A percentile compares a stretch with the other conserved stretches of the same genome.
These are phyloP conservation scores for Hyperoplus immaculatus DNA, from an alignment of 2,797 vertebrate species.

Conservation along the genomic window DNA sequence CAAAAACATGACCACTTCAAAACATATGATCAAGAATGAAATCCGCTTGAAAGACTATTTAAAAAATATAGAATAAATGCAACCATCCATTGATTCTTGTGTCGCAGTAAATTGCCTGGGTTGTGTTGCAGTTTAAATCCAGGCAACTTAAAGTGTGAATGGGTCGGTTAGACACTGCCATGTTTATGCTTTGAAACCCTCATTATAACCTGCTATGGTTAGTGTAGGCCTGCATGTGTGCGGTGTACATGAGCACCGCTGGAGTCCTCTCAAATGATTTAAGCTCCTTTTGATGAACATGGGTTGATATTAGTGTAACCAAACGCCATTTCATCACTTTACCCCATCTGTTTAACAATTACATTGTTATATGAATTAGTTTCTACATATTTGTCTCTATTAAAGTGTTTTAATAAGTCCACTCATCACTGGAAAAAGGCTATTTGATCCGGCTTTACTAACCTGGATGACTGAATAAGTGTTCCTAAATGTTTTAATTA, in stretches of 20 bases:
- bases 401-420: background rate
- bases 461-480: constrained; percentile 26
- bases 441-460: background rate
- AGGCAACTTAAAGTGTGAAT: background rate
- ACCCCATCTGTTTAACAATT: background rate
- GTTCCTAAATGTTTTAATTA: constrained; percentile 67
- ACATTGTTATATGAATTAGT: background rate
- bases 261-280: background rate
- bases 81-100: background rate
- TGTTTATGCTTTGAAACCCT: background rate
- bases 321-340: background rate
- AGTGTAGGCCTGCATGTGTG: background rate
- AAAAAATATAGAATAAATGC: background rate
- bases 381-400: background rate
- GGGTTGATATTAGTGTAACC: background rate
- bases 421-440: constrained; percentile 4
- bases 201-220: background rate
- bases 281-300: background rate
- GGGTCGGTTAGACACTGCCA: background rate
- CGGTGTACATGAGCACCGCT: background rate
- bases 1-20: background rate
- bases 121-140: background rate
- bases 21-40: too few species aligned
- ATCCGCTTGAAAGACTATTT: background rate
- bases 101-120: background rate